phyloP scores from a whole-genome alignment of 2,113 vertebrate genomes.

The Excalfactoria chinensis region DNA sequence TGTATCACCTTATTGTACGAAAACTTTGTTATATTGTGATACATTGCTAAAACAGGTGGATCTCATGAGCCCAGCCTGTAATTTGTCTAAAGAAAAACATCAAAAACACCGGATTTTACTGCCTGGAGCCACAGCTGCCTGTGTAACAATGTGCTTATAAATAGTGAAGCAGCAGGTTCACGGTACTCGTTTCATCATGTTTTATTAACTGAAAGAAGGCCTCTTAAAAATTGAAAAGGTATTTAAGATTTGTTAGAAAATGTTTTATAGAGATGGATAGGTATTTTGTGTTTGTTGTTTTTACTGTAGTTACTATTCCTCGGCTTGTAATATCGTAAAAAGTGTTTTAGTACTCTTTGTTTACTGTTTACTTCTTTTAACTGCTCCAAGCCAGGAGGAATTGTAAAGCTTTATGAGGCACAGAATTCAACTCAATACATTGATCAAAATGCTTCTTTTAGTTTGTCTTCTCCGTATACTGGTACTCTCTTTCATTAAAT shows the following conservation, averaged over 20 bases:
- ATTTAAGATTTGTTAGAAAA: neutral
- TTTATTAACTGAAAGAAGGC: neutral
- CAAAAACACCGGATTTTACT: neutral
- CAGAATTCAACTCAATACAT: neutral
- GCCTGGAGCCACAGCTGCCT: neutral
- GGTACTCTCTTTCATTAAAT: neutral
- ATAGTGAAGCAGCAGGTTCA: neutral
- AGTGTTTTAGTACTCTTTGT: neutral
- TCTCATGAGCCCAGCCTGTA: neutral
- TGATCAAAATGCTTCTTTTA: neutral
- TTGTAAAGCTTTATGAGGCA: neutral
- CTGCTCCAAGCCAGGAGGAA: neutral
- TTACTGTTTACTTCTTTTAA: neutral
- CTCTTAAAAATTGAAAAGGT: neutral
- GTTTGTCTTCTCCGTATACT: neutral
- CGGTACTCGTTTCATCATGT: neutral
- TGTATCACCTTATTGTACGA: neutral
- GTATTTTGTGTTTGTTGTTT: neutral
- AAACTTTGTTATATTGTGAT: neutral
- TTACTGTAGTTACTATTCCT: neutral
- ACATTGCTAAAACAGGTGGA: neutral
- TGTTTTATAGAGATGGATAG: neutral
- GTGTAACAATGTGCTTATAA: neutral
- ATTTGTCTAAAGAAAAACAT: neutral
- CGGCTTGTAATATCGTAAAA: neutral